Conservation (phyloP, 2,113 vertebrate genomes). For the Cottus gobio region DNA sequence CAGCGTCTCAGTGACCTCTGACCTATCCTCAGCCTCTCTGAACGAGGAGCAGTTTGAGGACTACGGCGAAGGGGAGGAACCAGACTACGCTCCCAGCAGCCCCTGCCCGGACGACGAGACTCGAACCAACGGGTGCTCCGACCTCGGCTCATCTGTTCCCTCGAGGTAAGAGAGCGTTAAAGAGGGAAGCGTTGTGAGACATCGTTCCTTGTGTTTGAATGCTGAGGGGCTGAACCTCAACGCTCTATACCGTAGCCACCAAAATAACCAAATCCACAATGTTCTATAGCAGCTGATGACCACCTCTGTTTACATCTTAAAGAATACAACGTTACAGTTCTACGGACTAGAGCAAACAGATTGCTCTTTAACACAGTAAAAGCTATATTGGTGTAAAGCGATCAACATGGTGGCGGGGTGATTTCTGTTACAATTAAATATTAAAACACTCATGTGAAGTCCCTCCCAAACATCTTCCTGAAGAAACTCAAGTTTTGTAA, state of each 20-base stretch:
- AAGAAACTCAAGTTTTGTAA: background rate
- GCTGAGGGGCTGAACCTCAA: background rate
- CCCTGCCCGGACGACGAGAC: conserved; percentile 93
- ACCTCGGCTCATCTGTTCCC: conserved; percentile 95
- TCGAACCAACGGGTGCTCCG: conserved; percentile 91
- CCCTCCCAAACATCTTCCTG: background rate
- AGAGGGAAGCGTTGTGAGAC: background rate
- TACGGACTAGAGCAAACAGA: background rate
- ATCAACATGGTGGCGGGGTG: background rate
- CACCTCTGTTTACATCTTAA: background rate
- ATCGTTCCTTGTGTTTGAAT: background rate
- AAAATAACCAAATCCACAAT: background rate
- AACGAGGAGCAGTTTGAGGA: conserved; percentile 99
- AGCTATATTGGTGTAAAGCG: background rate
- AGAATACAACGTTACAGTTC: background rate
- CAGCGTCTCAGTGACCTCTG: conserved; percentile 89
- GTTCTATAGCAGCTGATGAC: too few species aligned
- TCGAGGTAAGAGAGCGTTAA: conserved; percentile 86
- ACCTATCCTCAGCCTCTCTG: conserved; percentile 93
- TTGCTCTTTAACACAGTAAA: background rate
- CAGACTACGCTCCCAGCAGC: conserved; percentile 92
- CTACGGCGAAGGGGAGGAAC: conserved; percentile 95
- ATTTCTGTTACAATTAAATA: background rate
- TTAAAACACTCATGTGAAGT: background rate
- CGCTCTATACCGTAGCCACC: background rate